These are phyloP conservation scores for Anseranas semipalmata DNA, from an alignment of 2,113 vertebrate species.

Conservation along the genomic window DNA sequence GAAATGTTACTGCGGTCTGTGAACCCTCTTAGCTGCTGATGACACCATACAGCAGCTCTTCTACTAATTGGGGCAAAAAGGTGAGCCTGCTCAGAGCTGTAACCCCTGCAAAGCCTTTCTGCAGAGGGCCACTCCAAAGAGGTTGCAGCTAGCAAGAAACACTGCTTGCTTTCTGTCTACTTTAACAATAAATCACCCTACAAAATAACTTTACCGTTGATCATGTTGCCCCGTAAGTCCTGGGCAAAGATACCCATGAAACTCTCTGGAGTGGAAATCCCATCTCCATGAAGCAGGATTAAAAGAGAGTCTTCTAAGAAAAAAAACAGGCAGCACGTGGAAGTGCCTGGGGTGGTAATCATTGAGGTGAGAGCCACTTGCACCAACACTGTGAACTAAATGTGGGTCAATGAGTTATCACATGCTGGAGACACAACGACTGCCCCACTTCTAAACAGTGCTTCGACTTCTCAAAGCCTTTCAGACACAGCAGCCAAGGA, in stretches of 20 bases:
- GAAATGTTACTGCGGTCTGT: background rate
- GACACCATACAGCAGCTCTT: background rate
- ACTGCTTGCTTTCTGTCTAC: background rate
- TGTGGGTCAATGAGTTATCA: background rate
- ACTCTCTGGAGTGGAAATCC: background rate
- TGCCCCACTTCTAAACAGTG: background rate
- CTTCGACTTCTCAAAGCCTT: background rate
- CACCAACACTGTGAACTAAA: background rate
- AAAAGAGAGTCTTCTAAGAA: background rate
- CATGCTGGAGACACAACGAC: background rate
- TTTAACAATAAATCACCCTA: background rate
- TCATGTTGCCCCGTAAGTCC: rapidly evolving
- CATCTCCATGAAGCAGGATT: background rate
- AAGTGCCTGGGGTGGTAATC: background rate
- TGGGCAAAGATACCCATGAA: background rate
- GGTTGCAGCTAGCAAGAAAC: background rate
- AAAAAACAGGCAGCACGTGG: background rate
- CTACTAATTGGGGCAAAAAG: background rate
- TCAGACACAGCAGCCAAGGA: background rate
- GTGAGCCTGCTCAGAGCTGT: background rate
- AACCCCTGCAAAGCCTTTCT: background rate
- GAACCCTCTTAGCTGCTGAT: background rate
- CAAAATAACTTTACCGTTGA: background rate
- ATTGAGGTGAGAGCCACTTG: background rate
- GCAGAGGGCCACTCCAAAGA: background rate